Percentiles rank a stretch among this genome's conserved stretches.
Conservation (phyloP, 1,140 invertebrate species). For the Eciton burchellii region DNA sequence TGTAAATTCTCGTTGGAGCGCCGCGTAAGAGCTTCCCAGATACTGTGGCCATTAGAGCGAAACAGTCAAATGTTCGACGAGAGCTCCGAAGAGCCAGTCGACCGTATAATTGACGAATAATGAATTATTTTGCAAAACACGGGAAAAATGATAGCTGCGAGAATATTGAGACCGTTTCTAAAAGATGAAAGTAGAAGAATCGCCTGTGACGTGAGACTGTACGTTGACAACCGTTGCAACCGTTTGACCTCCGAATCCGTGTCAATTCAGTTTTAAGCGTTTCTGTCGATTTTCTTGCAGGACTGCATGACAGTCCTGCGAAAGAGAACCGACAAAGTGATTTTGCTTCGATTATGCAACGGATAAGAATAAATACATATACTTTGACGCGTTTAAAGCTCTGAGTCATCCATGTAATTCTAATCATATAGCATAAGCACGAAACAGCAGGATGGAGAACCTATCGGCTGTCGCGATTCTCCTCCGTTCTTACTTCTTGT, state of each 20-base stretch:
- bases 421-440: background rate
- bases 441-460: background rate
- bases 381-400: background rate
- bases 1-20: slow-evolving; percentile 68
- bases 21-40: slow-evolving; percentile 62
- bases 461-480: background rate
- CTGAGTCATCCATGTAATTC: background rate
- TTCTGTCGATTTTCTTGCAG: no score
- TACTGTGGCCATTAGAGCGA: slow-evolving; percentile 71
- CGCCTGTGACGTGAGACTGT: no score
- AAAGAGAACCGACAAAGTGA: no score
- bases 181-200: no score
- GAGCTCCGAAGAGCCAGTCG: slow-evolving; percentile 52
- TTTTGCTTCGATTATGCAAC: background rate
- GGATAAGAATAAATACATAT: background rate
- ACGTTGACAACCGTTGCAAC: no score
- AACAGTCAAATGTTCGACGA: slow-evolving; percentile 68
- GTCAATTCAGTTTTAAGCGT: no score
- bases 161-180: background rate
- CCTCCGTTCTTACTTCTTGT: slow-evolving; percentile 16
- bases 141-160: background rate
- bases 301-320: no score
- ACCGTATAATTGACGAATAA: slow-evolving; percentile 52
- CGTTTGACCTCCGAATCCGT: no score
- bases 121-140: slow-evolving; percentile 34